Base-by-base conservation (phyloP, 1,140 invertebrate genomes). In the Drosophila hydei region DNA sequence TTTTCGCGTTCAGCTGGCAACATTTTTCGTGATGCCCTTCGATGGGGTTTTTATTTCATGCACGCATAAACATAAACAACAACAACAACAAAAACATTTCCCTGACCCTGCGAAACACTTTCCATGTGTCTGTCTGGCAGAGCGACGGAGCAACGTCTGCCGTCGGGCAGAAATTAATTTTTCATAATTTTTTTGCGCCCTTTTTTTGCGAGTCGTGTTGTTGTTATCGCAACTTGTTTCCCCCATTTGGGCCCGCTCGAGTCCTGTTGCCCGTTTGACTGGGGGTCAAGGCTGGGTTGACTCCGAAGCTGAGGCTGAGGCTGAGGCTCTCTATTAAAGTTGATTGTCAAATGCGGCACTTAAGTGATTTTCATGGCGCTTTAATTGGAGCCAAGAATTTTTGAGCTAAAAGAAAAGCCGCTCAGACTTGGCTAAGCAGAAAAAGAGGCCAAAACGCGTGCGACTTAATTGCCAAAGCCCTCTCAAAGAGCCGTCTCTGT, bases 151-250 rank as follows among this genome's bases (percentile, higher is more conserved):
- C 55, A 54, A 60, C 62, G 71, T 88, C 68, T 89, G 83, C 83
- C 84, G 72, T 73, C 79, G 83, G 83, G 72, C 83, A 88, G 78
- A 88, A 88, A 88, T 88, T 88, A 88, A 88, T 88, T 88, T 87
- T 88, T 88, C 84, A 88, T 88, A 88, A 88, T 88, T 88, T 88
- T 87, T 88, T 88, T 88, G 75, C 78, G 72, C 75, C 78, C 78
- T 70, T 88, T 87, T 78, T 72, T 61, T 38, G 27, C 30, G 2
- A 33, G 59, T 42, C 59, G 33, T 36, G 74, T 42, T 78, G 77
- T 80, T 87, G 83, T 88, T 77, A 83, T 79, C 78, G 79, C 72
- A 79, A 88, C 83, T 88, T 88, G 78, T 81, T 79, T 75, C 72
- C 65, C 69, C 60, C 30, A 7, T 42, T 42, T 14, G 14, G 38